phyloP scores from a whole-genome alignment of 2,888 invertebrate species.

The Agonopterix subpropinquella region DNA sequence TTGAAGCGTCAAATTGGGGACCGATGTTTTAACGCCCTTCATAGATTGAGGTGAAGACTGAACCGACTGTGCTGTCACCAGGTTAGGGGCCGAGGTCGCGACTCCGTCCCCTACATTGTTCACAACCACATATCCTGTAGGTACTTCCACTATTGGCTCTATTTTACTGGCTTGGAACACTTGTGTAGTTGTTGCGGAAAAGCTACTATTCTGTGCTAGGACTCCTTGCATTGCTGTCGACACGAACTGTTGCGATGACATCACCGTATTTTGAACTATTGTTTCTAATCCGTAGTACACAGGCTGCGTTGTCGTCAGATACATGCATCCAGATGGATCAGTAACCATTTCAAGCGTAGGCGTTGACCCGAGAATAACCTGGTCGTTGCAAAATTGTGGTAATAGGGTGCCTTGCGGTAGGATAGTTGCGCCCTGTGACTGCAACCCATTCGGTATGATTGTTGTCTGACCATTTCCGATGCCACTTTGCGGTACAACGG shows the following conservation, averaged over 20 bases:
- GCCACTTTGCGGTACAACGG: slow-evolving; percentile 66
- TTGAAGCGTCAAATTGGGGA: slow-evolving; percentile 67
- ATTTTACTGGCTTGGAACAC: slow-evolving; percentile 91
- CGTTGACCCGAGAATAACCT: slow-evolving; percentile 77
- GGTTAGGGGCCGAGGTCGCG: slow-evolving; percentile 50
- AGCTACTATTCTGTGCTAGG: slow-evolving; percentile 87
- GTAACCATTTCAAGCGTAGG: slow-evolving; percentile 79
- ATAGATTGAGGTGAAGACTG: slow-evolving; percentile 56
- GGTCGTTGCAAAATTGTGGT: slow-evolving; percentile 75
- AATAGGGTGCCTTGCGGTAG: slow-evolving; percentile 76
- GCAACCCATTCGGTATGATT: slow-evolving; percentile 65
- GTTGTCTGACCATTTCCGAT: slow-evolving; percentile 68
- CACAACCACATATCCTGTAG: slow-evolving; percentile 82
- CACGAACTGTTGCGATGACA: slow-evolving; percentile 92
- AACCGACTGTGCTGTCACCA: slow-evolving; percentile 58
- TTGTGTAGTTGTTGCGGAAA: slow-evolving; percentile 88
- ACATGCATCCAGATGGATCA: slow-evolving; percentile 75
- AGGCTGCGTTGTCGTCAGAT: slow-evolving; percentile 80
- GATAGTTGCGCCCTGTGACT: slow-evolving; percentile 76
- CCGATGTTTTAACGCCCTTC: slow-evolving; percentile 55
- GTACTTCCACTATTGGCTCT: slow-evolving; percentile 86
- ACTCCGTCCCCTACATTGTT: slow-evolving; percentile 77
- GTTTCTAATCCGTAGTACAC: slow-evolving; percentile 90
- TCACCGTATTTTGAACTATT: slow-evolving; percentile 90
- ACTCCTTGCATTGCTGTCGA: slow-evolving; percentile 88